phyloP scores from a whole-genome alignment of 1,140 invertebrate species.

The Lepidurus arcticus region DNA sequence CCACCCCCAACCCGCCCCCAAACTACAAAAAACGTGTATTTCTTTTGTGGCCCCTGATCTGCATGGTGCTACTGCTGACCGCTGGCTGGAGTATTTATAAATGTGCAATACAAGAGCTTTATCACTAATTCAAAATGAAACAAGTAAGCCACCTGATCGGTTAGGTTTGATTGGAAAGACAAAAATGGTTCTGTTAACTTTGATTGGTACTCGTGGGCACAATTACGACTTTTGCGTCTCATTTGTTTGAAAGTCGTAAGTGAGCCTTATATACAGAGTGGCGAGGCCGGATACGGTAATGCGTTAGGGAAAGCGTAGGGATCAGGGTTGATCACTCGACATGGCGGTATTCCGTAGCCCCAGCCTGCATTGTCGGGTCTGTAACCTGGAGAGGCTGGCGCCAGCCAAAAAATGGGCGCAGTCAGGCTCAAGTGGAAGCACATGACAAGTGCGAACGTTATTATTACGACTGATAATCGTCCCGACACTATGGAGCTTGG shows the following conservation, averaged over 20 bases:
- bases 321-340: constrained; percentile 17
- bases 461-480: constrained; percentile 10
- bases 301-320: constrained; percentile 14
- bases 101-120: constrained; percentile 19
- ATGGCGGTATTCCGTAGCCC: constrained; percentile 1
- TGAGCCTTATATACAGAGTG: neutral
- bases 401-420: constrained; percentile 11
- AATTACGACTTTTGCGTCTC: neutral
- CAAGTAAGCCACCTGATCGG: neutral
- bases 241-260: neutral
- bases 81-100: constrained; percentile 10
- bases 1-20: neutral
- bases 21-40: too few relatives aligned
- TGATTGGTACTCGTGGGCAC: neutral
- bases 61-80: neutral
- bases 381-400: constrained; percentile 2
- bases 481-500: neutral
- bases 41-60: neutral
- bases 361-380: neutral
- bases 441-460: neutral
- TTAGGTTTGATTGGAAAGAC: too few relatives aligned
- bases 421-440: constrained; percentile 8
- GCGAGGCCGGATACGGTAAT: neutral
- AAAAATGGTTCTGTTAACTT: neutral
- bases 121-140: neutral